Base-by-base conservation (phyloP, 2,888 invertebrate species). In the Drosophila ezoana region DNA sequence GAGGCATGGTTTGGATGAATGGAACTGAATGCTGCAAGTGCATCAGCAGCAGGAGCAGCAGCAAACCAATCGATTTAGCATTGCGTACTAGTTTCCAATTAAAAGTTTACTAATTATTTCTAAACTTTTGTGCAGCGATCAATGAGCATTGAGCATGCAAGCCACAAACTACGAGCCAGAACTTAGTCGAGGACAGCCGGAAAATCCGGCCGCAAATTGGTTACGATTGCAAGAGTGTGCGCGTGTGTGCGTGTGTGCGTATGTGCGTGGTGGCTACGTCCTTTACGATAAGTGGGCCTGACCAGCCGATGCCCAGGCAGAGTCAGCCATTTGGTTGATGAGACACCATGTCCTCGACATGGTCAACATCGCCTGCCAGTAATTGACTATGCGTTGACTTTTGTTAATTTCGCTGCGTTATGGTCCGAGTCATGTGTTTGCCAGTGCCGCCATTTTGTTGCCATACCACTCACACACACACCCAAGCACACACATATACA, bases 61-160 rank as follows among this genome's bases (percentile, higher is more conserved):
- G 33, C 67, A 72, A 69, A 74, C 69, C 75, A 81, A 83, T 87
- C 83, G 83, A 83, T 82, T 81, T 76, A 86, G 69, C 68, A 87
- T 76, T 83, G 88, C 79, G 88, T 87, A 87, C 79, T 86, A 80
- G 85, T 84, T 87, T 83, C 85, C 85, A 85, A 85, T 85, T 85
- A 85, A 85, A 85, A 85, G 85, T 85, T 85, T 85, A 87, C 85
- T 85, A 85, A 85, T 85, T 85, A 85, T 85, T 85, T 85, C 85
- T 87, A 83, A 85, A 88, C 87, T 85, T 85, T 88, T 79, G 79
- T 87, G 51, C 80, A 69, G 64, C 89, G 84, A 85, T 88, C 87
- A 88, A 84, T 85, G 71, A 83, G 81, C 75, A 86, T 66, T 74
- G 79, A 79, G 81, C 84, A 88, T 85, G 84, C 83, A 79, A 76